Evolutionary conservation across 2,797 vertebrate genomes (phyloP).

Genomic region (Sebastes ruberrimus): DNA sequence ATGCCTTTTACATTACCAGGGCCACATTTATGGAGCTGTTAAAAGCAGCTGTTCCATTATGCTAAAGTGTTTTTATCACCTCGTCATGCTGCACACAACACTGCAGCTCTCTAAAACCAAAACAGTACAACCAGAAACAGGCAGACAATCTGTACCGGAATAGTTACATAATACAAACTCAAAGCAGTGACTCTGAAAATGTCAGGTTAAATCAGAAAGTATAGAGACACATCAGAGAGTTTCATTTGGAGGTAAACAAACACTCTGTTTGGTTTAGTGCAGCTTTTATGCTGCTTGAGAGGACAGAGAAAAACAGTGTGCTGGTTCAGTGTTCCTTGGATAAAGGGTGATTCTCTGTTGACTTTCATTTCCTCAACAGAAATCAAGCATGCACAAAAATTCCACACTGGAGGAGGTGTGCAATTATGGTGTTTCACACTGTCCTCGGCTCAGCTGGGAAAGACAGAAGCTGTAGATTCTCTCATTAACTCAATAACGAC

Average conservation of each 20-base stretch:
- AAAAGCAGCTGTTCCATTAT: slow-evolving; percentile 47
- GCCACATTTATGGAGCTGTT: slow-evolving; percentile 26
- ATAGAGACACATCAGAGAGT: slow-evolving; percentile 16
- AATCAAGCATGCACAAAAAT: slow-evolving; percentile 22
- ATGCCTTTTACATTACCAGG: slow-evolving; percentile 10
- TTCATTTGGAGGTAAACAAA: slow-evolving; percentile 51
- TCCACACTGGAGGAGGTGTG: slow-evolving; percentile 6
- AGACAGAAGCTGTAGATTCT: slow-evolving; percentile 21
- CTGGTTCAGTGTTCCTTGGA: slow-evolving; percentile 4
- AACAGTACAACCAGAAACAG: not conserved
- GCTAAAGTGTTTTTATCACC: slow-evolving; percentile 28
- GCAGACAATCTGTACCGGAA: not conserved
- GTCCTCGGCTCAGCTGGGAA: slow-evolving; percentile 22
- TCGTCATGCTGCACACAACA: slow-evolving; percentile 9
- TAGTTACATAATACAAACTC: slow-evolving; percentile 13
- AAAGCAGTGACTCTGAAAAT: slow-evolving; percentile 6
- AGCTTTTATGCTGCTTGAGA: slow-evolving; percentile 7
- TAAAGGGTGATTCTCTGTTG: slow-evolving; percentile 19
- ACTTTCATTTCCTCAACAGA: slow-evolving; percentile 27
- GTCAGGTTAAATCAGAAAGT: slow-evolving; percentile 16
- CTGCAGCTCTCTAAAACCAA: not conserved
- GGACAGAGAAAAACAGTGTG: slow-evolving; percentile 11
- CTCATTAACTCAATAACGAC: slow-evolving; percentile 27
- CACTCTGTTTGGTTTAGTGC: slow-evolving; percentile 19
- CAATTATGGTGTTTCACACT: slow-evolving; percentile 39